Base-by-base conservation (phyloP, 2,797 vertebrate species). In the Nannoperca australis region DNA sequence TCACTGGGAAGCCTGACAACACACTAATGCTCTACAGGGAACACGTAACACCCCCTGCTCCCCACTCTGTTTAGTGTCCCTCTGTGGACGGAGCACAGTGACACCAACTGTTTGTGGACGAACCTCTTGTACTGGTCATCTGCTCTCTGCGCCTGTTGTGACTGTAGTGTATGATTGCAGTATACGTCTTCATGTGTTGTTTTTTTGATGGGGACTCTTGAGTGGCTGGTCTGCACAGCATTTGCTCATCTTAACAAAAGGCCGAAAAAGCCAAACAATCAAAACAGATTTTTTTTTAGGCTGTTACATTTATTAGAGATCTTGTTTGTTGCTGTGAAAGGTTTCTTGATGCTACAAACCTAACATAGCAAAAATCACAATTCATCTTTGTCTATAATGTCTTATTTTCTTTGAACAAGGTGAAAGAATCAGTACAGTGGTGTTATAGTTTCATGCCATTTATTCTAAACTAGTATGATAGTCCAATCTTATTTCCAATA, bases 1-100 rank as follows among this genome's bases (percentile, higher is more conserved):
- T 83, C 90, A 91, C 76, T 78, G 86, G 87, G 85, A 77, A 86
- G 86, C 73, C 79, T 62, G 22, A 84, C 80, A 80, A 75, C 77
- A 80, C 73, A 14, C 71, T 86, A 72, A 82, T 69, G 85, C 81
- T 84, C 79, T 70, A 67, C 50, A 50, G 69, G 76, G 76, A 79
- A 82, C 76, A 80, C 22, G 27, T 75, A 75, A 65, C 76, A 79
- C 75, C 78, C 81, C 60, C 42, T 27, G 67, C 74, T 58, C 77
- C 70, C 66, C 36, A 40, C 59, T 76, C 66, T 64, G 71, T 84
- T 75, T 74, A 83, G 79, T 56, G 77, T 86, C 77, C 77, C 56
- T 76, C 66, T 67, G 73, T 84, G 76, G 74, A 83, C 11, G 17
- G 79, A 84, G 81, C 85, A 82, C 74, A 79, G 82, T 84, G 81